phyloP scores from a whole-genome alignment of 1,140 invertebrate species.

The Streblospio benedicti region DNA sequence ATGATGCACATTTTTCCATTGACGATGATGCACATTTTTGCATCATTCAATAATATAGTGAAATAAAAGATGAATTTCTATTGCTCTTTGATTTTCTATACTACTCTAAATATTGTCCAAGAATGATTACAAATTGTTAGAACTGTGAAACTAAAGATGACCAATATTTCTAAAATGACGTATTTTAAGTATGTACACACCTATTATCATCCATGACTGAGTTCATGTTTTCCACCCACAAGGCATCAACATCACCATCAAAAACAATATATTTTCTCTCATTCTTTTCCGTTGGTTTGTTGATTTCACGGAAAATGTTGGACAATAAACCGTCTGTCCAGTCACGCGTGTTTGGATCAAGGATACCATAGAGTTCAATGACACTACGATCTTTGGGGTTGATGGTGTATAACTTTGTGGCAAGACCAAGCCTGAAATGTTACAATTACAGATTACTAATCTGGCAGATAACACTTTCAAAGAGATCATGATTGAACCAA shows the following conservation, averaged over 20 bases:
- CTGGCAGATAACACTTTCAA: no score
- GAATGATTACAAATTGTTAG: no score
- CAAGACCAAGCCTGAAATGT: conserved; percentile 54
- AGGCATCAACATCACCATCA: conserved; percentile 84
- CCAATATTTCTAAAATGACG: no score
- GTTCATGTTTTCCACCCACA: conserved; percentile 95
- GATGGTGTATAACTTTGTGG: conserved; percentile 66
- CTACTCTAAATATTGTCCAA: no score
- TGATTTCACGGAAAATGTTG: conserved; percentile 82
- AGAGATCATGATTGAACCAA: not conserved
- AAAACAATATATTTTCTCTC: conserved; percentile 76
- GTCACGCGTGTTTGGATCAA: conserved; percentile 73
- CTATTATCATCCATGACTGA: conserved; percentile 93
- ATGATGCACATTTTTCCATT: no score
- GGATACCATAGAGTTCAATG: conserved; percentile 77
- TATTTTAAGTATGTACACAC: no score
- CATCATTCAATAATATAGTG: no score
- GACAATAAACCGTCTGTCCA: conserved; percentile 87
- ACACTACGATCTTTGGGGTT: conserved; percentile 76
- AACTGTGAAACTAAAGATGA: no score
- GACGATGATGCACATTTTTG: no score
- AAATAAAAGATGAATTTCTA: no score
- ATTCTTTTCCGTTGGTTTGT: conserved; percentile 60
- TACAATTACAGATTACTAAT: not conserved
- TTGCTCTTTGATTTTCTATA: no score